phyloP scores from a whole-genome alignment of 2,888 invertebrate genomes.

The Eurois occulta region DNA sequence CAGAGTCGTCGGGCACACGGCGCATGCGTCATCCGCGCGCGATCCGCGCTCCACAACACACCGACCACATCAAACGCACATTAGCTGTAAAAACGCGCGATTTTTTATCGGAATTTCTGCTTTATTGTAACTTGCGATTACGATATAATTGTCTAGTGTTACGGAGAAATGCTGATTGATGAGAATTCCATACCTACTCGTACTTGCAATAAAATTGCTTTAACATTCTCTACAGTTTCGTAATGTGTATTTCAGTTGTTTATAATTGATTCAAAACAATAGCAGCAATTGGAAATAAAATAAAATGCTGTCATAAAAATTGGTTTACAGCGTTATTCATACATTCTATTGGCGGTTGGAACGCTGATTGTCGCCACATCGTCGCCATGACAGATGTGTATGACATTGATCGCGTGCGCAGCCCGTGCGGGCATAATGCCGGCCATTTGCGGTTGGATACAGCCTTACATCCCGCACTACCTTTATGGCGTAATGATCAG shows the following conservation, averaged over 20 bases:
- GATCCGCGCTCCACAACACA: constrained; percentile 57
- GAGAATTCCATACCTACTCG: constrained; percentile 26
- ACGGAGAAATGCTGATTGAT: constrained; percentile 32
- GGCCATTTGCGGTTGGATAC: constrained; percentile 84
- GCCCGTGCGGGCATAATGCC: constrained; percentile 78
- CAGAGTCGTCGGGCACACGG: constrained; percentile 71
- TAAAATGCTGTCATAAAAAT: constrained; percentile 15
- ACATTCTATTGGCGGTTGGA: constrained; percentile 32
- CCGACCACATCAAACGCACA: constrained; percentile 70
- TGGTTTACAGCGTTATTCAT: not conserved
- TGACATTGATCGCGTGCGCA: constrained; percentile 80
- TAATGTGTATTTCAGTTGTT: not conserved
- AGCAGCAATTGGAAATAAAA: constrained; percentile 2
- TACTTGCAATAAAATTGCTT: constrained; percentile 10
- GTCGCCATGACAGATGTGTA: constrained; percentile 65
- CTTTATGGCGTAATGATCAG: constrained; percentile 70
- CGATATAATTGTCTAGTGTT: constrained; percentile 45
- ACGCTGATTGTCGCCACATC: constrained; percentile 47
- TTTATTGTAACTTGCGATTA: constrained; percentile 49
- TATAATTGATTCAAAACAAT: not conserved
- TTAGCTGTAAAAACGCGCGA: constrained; percentile 53
- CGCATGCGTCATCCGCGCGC: constrained; percentile 62
- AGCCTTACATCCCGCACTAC: constrained; percentile 69
- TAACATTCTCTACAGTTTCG: not conserved
- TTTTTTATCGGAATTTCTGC: constrained; percentile 44